Base-by-base conservation (phyloP, 2,113 vertebrate genomes). In the Chionis minor region DNA sequence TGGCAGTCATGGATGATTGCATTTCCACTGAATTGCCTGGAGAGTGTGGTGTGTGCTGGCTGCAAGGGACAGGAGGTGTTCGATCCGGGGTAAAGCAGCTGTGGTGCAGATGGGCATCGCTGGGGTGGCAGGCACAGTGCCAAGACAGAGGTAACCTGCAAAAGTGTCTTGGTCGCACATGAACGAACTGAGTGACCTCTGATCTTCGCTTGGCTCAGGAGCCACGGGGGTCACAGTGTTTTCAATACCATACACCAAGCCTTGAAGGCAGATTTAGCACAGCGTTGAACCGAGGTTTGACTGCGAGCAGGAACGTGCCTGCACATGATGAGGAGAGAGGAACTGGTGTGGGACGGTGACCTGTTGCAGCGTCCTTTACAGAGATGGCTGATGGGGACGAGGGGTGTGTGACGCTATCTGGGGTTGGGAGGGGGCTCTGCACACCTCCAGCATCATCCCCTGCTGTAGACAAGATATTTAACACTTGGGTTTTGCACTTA, bases 221-320 rank as follows among this genome's bases (percentile, higher is more conserved):
- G 42, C 55, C 0, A 4, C 15, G 13, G 28, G 28, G 20, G 42
- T 66, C 42, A 23, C 42, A 14, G 28, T 33, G 5, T 27, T 44
- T 55, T 54, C 38, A 27, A 11, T 65, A 33, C 19, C 9, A 6
- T 42, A 12, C 42, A 35, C 21, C 24, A 27, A 55, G 20, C 10
- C 51, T 27, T 18, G 52, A 62, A 47, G 77, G 73, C 56, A 67
- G 81, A 14, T 49, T 56, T 56, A 65, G 7, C 44, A 2, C 1
- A 32, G 58, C 6, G 1, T 2, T 81, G 70, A 51, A 14, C 81
- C 1, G 0, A 44, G 75, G 30, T 59, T 61, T 81, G 77, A 5
- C 30, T 4, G 6, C 2, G 8, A 22, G n/a, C 11, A 2, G 52
- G 52, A 58, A 8, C 56, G 15, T 1, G 3, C n/a, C 27, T 0